These are phyloP conservation scores for Octonoba sinensis DNA, from an alignment of 2,888 invertebrate species.

Conservation along the genomic window DNA sequence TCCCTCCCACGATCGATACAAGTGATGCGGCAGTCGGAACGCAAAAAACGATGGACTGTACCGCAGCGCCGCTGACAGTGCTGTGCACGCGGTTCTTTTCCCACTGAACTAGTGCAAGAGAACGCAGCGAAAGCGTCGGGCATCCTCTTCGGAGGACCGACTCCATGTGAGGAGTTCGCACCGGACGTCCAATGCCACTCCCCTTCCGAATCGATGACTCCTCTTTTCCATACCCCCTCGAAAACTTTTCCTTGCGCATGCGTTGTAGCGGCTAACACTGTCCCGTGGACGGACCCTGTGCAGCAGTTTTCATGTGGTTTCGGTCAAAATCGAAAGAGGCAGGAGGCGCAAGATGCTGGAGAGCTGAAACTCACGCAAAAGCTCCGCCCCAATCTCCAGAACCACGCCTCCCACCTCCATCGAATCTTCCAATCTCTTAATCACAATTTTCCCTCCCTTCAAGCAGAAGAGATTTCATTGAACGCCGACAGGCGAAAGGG, in stretches of 20 bases:
- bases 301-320: constrained; percentile 2
- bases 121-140: neutral
- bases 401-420: too few relatives aligned
- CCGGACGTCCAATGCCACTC: neutral
- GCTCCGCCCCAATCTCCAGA: too few relatives aligned
- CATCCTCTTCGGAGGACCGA: neutral
- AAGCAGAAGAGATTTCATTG: too few relatives aligned
- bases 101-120: neutral
- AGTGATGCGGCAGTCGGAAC: neutral
- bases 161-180: neutral
- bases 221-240: neutral
- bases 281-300: constrained; percentile 31
- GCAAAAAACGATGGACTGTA: too few relatives aligned
- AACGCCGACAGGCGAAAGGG: too few relatives aligned
- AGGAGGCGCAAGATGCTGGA: neutral
- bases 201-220: neutral
- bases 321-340: neutral
- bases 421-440: too few relatives aligned
- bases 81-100: neutral
- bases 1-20: too few relatives aligned
- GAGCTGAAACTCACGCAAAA: too few relatives aligned
- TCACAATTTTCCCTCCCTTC: too few relatives aligned
- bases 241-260: neutral
- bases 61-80: too few relatives aligned
- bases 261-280: neutral